phyloP scores from a whole-genome alignment of 2,113 vertebrate genomes.

The Zosterops hypoxanthus region DNA sequence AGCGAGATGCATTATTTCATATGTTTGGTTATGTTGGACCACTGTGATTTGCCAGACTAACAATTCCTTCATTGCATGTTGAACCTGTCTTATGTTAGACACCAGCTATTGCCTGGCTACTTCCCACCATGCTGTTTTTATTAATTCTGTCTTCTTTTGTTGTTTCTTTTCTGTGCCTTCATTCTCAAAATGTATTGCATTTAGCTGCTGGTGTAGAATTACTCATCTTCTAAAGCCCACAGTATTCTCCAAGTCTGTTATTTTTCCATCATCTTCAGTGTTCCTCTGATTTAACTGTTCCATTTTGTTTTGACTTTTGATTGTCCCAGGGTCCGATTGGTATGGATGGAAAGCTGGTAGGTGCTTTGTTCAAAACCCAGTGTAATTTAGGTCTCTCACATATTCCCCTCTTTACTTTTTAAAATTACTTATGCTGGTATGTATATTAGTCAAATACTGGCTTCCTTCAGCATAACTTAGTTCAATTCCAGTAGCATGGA shows the following conservation, averaged over 20 bases:
- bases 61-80: slow-evolving; percentile 70
- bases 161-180: slow-evolving; percentile 65
- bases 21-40: slow-evolving; percentile 68
- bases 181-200: slow-evolving; percentile 29
- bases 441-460: neutral
- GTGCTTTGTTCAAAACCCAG: slow-evolving; percentile 33
- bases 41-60: slow-evolving; percentile 75
- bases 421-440: neutral
- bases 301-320: slow-evolving; percentile 64
- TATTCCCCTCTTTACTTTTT: neutral
- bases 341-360: slow-evolving; percentile 70
- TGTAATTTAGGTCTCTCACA: slow-evolving; percentile 4
- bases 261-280: neutral
- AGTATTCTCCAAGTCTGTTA: neutral
- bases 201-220: slow-evolving; percentile 15
- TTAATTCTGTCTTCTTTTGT: slow-evolving; percentile 68
- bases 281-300: slow-evolving; percentile 64
- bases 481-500: neutral
- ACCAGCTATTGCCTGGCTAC: slow-evolving; percentile 75
- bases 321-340: slow-evolving; percentile 62
- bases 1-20: slow-evolving; percentile 82
- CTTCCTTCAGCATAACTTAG: neutral
- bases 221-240: neutral
- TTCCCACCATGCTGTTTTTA: slow-evolving; percentile 73
- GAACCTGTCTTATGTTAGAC: slow-evolving; percentile 58